Percentiles rank a stretch among this genome's conserved stretches.
Conservation (phyloP, 2,888 invertebrate genomes). For the Drosophila pseudotalamancana region DNA sequence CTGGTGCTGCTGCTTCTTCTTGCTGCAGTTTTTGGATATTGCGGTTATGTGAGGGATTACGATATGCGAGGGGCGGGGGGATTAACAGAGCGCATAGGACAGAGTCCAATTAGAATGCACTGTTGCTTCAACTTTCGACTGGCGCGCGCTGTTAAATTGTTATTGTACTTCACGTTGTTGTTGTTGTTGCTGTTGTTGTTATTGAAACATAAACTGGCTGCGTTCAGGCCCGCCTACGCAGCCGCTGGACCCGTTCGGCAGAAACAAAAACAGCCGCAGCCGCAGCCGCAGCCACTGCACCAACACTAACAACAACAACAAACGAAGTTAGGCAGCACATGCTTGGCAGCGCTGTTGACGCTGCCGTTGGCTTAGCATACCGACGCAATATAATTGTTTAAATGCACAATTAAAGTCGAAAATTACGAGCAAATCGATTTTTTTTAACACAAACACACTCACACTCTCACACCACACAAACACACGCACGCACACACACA, state of each 20-base stretch:
- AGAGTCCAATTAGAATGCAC: slow-evolving; percentile 66
- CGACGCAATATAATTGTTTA: slow-evolving; percentile 39
- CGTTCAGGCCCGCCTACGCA: slow-evolving; percentile 71
- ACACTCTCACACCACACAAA: no score
- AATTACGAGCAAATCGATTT: slow-evolving; percentile 71
- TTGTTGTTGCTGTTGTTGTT: slow-evolving; percentile 34
- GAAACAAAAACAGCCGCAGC: slow-evolving; percentile 37
- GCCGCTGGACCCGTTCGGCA: slow-evolving; percentile 51
- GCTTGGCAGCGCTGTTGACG: slow-evolving; percentile 28
- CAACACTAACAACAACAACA: slow-evolving; percentile 6
- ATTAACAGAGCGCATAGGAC: slow-evolving; percentile 12
- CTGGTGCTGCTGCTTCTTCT: slow-evolving; percentile 19
- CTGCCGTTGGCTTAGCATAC: slow-evolving; percentile 8
- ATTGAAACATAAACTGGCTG: slow-evolving; percentile 51
- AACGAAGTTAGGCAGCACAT: slow-evolving; percentile 42
- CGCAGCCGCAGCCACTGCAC: slow-evolving; percentile 16
- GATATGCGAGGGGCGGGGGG: neutral
- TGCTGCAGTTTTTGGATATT: slow-evolving; percentile 45
- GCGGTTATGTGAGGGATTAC: slow-evolving; percentile 19
- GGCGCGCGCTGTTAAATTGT: slow-evolving; percentile 37
- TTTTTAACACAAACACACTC: slow-evolving; percentile 49
- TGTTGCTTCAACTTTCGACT: slow-evolving; percentile 63
- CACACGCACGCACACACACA: slow-evolving; percentile 14
- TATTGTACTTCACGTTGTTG: slow-evolving; percentile 31
- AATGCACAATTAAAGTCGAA: slow-evolving; percentile 60